Evolutionary conservation across 2,113 vertebrate genomes (phyloP).

Genomic region (Numenius arquata): DNA sequence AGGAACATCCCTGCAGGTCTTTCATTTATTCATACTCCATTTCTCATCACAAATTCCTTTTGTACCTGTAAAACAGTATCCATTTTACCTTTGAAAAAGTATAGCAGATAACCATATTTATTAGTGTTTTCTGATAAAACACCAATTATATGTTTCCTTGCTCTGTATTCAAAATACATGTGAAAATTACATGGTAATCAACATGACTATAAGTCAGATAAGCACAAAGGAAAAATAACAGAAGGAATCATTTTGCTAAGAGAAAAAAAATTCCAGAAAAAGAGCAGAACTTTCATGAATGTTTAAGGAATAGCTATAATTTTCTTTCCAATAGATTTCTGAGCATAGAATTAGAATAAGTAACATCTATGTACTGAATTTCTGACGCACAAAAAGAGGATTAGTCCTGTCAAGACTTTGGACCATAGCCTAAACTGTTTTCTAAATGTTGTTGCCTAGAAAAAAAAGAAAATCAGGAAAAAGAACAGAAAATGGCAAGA

Average conservation of each 20-base stretch:
- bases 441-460: neutral
- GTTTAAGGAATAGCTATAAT: neutral
- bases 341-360: neutral
- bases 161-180: neutral
- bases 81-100: neutral
- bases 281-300: neutral
- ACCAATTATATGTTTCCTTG: neutral
- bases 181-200: neutral
- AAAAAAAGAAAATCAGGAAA: neutral
- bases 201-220: neutral
- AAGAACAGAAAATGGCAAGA: neutral
- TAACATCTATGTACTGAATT: neutral
- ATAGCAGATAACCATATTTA: neutral
- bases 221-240: neutral
- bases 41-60: neutral
- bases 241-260: neutral
- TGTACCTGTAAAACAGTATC: neutral
- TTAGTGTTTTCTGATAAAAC: neutral
- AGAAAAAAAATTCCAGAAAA: neutral
- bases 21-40: neutral
- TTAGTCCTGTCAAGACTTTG: neutral
- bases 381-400: neutral
- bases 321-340: neutral
- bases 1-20: neutral
- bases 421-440: neutral